Evolutionary conservation across 1,140 invertebrate species (phyloP), one percentile per base, ranked within the genome.

Genomic region (Dreissena rostriformis): DNA sequence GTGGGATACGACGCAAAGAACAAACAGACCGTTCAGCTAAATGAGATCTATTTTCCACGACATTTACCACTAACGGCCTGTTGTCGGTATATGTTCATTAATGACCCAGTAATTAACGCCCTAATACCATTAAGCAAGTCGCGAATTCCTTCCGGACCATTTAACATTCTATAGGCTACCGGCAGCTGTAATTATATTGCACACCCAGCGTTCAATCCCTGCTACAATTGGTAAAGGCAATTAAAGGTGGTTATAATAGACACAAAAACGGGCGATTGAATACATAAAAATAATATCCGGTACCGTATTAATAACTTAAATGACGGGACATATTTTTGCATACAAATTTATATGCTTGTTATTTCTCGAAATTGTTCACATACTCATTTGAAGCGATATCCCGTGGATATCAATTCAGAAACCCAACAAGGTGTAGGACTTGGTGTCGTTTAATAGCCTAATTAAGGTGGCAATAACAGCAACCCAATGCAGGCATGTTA

Each of bases 331-430:
- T 82, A 53, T 74, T 74, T 82, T 24, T 71, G 74, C 22, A 74
- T 74, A 82, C 74, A 74, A 71, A 82, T 82, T 82, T 82, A 82
- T 82, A 82, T 82, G 70, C 80, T 24, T 39, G 39, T 81, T 74
- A 66, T 66, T 71, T 82, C 71, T 19, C 12, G 55, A 67, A 52
- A 10, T 74, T 70, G 73, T 57, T 65, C 80, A 39, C 74, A 63
- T 82, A 71, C 67, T 82, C 80, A 72, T 24, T 29, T n/a, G 80
- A 82, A 57, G 74, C 80, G 80, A 67, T 57, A 71, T 82, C 80
- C 55, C 53, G 65, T 74, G 11, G 80, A 52, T 70, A 82, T 74
- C 55, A 74, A 65, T 74, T 82, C 73, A 66, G 29, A 72, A 49
- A 66, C n/a, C 57, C 80, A 74, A 74, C 80, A 74, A 57, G 52